A percentile compares a stretch with the other conserved stretches of the same genome.
Evolutionary conservation across 2,797 vertebrate genomes (phyloP).

Genomic region (Rhodeus uyekii): DNA sequence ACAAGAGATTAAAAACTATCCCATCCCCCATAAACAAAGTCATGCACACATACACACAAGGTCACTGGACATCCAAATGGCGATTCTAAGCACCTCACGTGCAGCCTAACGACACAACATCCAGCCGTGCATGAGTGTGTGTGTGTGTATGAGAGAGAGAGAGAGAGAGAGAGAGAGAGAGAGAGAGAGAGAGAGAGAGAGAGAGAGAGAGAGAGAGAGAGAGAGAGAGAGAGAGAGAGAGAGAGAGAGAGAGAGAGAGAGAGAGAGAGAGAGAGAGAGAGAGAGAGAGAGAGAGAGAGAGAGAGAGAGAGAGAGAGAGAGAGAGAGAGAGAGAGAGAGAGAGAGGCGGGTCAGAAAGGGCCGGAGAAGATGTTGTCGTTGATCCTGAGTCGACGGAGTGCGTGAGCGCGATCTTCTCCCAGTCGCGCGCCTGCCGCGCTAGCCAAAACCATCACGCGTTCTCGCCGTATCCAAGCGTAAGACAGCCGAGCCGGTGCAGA

Average conservation of each 20-base stretch:
- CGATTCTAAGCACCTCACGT: conserved; percentile 77
- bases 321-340: conserved; percentile 28
- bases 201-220: conserved; percentile 33
- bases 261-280: conserved; percentile 41
- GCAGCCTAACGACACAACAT: conserved; percentile 76
- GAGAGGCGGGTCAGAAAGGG: conserved; percentile 41
- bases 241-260: background rate
- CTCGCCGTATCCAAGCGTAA: conserved; percentile 81
- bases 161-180: conserved; percentile 23
- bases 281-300: conserved; percentile 28
- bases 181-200: conserved; percentile 23
- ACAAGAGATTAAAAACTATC: conserved; percentile 6
- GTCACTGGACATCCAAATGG: conserved; percentile 65
- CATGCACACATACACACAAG: conserved; percentile 36
- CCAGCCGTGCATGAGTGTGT: conserved; percentile 59
- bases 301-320: conserved; percentile 37
- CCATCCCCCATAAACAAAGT: conserved; percentile 55
- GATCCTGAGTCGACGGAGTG: conserved; percentile 24
- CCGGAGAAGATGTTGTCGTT: conserved; percentile 40
- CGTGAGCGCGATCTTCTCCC: conserved; percentile 34
- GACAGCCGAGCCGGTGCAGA: conserved; percentile 75
- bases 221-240: conserved; percentile 39
- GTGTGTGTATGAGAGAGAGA: conserved; percentile 4
- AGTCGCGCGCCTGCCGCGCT: conserved; percentile 72
- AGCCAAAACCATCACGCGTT: conserved; percentile 69